Conservation (phyloP, 2,797 vertebrate genomes). For the Syngnathus rostellatus region DNA sequence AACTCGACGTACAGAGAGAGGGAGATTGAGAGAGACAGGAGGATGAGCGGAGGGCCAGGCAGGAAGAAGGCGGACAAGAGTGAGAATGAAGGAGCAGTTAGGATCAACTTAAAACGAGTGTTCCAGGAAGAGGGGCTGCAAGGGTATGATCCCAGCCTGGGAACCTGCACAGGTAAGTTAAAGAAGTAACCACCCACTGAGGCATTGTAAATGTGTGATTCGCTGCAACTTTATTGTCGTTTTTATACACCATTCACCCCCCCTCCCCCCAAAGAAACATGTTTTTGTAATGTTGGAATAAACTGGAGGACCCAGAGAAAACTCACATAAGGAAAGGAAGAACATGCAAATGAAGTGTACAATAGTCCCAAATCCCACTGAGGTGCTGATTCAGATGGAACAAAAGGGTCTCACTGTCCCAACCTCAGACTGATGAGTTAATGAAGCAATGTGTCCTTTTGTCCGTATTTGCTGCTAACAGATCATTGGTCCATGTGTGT, state of each 20-base stretch:
- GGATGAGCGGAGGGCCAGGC: constrained; percentile 46
- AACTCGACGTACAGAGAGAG: constrained; percentile 59
- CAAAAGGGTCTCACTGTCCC: background rate
- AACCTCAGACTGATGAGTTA: background rate
- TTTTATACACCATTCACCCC: background rate
- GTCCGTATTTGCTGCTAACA: background rate
- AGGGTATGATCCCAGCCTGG: constrained; percentile 84
- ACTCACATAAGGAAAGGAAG: background rate
- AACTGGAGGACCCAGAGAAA: background rate
- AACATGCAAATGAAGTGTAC: background rate
- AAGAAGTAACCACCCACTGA: background rate
- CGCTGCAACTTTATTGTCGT: background rate
- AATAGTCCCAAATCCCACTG: background rate
- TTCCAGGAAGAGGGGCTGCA: constrained; percentile 68
- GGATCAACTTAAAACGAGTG: constrained; percentile 75
- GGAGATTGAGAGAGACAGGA: constrained; percentile 54
- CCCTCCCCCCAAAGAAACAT: too few relatives aligned
- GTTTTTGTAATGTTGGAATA: too few relatives aligned
- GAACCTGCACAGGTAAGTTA: constrained; percentile 76
- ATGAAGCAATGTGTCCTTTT: background rate
- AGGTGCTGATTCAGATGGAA: background rate
- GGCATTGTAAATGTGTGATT: background rate
- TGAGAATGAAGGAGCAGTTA: constrained; percentile 50
- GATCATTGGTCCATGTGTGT: constrained; percentile 13
- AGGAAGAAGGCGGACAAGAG: constrained; percentile 43